Base-by-base conservation (phyloP, 2,113 vertebrate genomes). In the Nettapus auritus region DNA sequence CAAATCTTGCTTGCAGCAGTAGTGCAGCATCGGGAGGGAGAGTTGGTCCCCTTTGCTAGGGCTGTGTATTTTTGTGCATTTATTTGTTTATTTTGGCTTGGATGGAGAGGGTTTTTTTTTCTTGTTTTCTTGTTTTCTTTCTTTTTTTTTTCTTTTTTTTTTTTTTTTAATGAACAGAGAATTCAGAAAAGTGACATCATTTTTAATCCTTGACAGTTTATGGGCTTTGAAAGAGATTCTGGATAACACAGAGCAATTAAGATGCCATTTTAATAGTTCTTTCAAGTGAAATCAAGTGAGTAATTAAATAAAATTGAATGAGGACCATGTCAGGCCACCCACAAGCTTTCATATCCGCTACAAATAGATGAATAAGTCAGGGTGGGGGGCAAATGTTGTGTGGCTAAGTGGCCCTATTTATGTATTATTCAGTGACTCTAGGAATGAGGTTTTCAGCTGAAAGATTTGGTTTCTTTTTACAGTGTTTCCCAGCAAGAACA, bases 281-380 rank as follows among this genome's bases (percentile, higher is more conserved):
- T 98, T 97, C 97, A 96, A 97, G 94, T 92, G 95, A 96, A 98
- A 97, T 97, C 96, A 97, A 97, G 96, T 96, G 94, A 94, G 78
- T 97, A 96, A 95, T 96, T 93, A 92, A 96, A 96, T 97, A 96
- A 97, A 97, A 97, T 80, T 94, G 92, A 97, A 96, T 93, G 94
- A 95, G 66, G 68, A 80, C 88, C 85, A 82, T 92, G 56, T 88
- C 90, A 93, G 96, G 89, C 95, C 96, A 97, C 96, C 97, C 95
- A 93, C 91, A 93, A 97, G 90, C 93, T 95, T 62, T 96, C 90
- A 74, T 71, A 93, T 78, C 77, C n/a, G 11, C 93, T 86, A 76
- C 69, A 89, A 74, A 84, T 40, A 22, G 50, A 90, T 96, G 82
- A 97, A 94, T 97, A 89, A 85, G 70, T 44, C 95, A 64, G 71